phyloP scores from a whole-genome alignment of 2,113 vertebrate species.

The Channa maculata region DNA sequence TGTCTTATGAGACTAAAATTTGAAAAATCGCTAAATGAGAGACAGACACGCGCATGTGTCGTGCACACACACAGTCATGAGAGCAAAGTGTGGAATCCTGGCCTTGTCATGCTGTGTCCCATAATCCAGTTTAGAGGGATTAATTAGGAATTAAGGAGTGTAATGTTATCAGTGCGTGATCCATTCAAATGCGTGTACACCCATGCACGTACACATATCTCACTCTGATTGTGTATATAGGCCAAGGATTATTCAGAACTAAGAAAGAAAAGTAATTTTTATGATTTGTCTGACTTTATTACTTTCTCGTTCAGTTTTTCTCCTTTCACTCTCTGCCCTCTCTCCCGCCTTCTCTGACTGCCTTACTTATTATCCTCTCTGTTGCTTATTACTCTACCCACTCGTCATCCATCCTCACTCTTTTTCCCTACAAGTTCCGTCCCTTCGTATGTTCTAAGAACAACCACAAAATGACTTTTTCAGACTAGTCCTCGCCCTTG shows the following conservation, averaged over 20 bases:
- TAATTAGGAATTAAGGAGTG: slow-evolving; percentile 84
- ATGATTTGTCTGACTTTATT: slow-evolving; percentile 51
- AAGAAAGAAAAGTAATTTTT: slow-evolving; percentile 49
- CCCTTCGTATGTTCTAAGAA: slow-evolving; percentile 38
- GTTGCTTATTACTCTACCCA: slow-evolving; percentile 32
- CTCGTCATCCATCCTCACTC: slow-evolving; percentile 28
- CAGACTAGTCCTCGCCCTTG: slow-evolving; percentile 16
- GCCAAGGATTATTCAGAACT: slow-evolving; percentile 62
- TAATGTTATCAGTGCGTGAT: slow-evolving; percentile 78
- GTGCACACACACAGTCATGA: slow-evolving; percentile 17
- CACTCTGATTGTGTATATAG: slow-evolving; percentile 57
- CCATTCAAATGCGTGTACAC: slow-evolving; percentile 45
- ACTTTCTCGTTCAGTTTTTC: slow-evolving; percentile 38
- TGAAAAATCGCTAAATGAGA: slow-evolving; percentile 55
- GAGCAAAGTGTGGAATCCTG: slow-evolving; percentile 63
- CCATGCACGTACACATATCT: slow-evolving; percentile 37
- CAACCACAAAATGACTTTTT: slow-evolving; percentile 52
- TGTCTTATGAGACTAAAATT: slow-evolving; percentile 61
- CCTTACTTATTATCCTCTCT: slow-evolving; percentile 33
- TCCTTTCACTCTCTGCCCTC: slow-evolving; percentile 23
- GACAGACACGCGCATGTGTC: background rate
- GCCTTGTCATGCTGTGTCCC: slow-evolving; percentile 73
- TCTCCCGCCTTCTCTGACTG: slow-evolving; percentile 13
- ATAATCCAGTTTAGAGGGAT: slow-evolving; percentile 82
- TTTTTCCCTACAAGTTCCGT: slow-evolving; percentile 31